These are phyloP conservation scores for Lepisosteus osseus DNA, from an alignment of 2,113 vertebrate genomes.

Conservation along the genomic window DNA sequence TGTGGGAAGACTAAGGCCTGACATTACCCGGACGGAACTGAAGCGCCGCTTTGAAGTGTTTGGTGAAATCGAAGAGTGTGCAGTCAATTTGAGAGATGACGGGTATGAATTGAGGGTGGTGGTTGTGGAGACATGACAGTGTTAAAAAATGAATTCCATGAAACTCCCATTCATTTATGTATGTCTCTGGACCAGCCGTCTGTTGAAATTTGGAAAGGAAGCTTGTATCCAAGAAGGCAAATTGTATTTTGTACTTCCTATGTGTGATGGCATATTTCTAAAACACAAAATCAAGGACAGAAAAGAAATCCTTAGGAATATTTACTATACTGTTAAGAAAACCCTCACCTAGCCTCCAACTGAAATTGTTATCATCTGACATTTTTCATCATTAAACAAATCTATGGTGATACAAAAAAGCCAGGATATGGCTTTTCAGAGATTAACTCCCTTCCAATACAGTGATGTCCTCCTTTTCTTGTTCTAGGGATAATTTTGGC, in stretches of 20 bases:
- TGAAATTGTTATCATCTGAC: too few relatives aligned
- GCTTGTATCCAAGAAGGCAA: slow-evolving; percentile 5
- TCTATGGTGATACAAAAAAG: too few relatives aligned
- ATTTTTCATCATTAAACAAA: too few relatives aligned
- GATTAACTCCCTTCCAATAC: too few relatives aligned
- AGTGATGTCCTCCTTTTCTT: neutral
- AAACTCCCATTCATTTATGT: slow-evolving; percentile 15
- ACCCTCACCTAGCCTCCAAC: too few relatives aligned
- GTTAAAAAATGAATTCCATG: neutral
- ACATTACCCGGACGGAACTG: slow-evolving; percentile 88
- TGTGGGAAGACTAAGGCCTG: slow-evolving; percentile 87
- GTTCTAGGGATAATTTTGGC: slow-evolving; percentile 92
- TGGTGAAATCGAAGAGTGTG: slow-evolving; percentile 97
- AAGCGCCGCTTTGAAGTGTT: slow-evolving; percentile 97
- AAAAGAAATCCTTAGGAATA: too few relatives aligned
- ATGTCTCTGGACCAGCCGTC: slow-evolving; percentile 17
- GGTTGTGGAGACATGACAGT: slow-evolving; percentile 16
- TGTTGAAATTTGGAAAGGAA: slow-evolving; percentile 20
- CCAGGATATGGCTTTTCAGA: too few relatives aligned
- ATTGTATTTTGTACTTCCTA: too few relatives aligned
- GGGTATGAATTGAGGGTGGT: slow-evolving; percentile 71
- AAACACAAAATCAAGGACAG: too few relatives aligned
- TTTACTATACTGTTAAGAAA: too few relatives aligned
- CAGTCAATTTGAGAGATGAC: slow-evolving; percentile 90
- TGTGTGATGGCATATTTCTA: too few relatives aligned